These are phyloP conservation scores for Dryoscopus gambensis DNA, from an alignment of 2,113 vertebrate species.

Conservation along the genomic window DNA sequence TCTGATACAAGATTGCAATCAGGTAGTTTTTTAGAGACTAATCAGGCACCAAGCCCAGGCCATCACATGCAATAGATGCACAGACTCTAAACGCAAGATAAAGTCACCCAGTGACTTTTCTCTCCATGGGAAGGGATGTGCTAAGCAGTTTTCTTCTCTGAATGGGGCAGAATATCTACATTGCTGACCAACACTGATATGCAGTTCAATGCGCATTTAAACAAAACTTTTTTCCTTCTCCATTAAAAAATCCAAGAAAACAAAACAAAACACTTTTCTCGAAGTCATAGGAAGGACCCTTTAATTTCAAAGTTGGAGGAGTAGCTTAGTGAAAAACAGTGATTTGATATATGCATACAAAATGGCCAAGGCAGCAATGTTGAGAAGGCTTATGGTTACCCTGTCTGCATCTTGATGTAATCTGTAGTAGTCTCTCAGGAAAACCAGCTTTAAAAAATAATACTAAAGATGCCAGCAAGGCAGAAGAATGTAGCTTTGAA, in stretches of 20 bases:
- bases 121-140: neutral
- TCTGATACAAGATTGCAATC: neutral
- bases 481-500: neutral
- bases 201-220: neutral
- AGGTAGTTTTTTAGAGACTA: neutral
- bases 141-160: neutral
- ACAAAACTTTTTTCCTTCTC: neutral
- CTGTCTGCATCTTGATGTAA: neutral
- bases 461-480: neutral
- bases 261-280: neutral
- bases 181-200: neutral
- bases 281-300: neutral
- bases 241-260: neutral
- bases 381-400: neutral
- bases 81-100: neutral
- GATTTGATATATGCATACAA: neutral
- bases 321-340: neutral
- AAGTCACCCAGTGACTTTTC: neutral
- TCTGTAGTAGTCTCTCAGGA: neutral
- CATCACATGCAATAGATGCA: fast-evolving
- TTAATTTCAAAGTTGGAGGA: neutral
- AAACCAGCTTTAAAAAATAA: neutral
- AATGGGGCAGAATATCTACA: neutral
- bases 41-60: neutral
- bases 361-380: neutral